Base-by-base conservation (phyloP, 2,113 vertebrate species). In the Capreolus pygargus region DNA sequence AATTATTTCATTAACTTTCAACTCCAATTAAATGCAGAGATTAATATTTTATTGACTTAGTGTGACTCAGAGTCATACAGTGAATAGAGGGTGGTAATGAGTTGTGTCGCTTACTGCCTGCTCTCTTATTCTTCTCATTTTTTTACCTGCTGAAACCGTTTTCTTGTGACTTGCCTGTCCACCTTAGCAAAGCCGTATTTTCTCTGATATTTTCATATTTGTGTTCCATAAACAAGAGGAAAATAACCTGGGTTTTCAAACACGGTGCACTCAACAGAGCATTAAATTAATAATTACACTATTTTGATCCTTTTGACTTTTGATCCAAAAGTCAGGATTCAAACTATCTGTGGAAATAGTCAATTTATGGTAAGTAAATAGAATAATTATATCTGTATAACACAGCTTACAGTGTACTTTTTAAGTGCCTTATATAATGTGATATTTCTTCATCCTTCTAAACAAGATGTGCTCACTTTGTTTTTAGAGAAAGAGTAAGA, bases 1-100 rank as follows among this genome's bases (percentile, higher is more conserved):
- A 58, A 84, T 78, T 76, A 60, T 39, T 52, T 95, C 28, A 86
- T 79, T 94, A 85, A 83, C 82, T 92, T 95, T 91, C n/a, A 89
- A 67, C 25, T 74, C 61, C 16, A 78, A 0, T 74, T 94, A 91
- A 87, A 78, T 86, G 27, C 28, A 17, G 45, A 43, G 64, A 16
- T 91, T 87, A 78, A 43, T 78, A 50, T 70, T 94, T 55, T n/a
- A 36, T 85, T 82, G 36, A 55, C 33, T 78, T 85, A 23, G 0
- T 86, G 4, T 16, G 67, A 61, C 30, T 89, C 52, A 54, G 3
- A 33, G n/a, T 45, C 67, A 27, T 33, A 50, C 17, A 16, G 1
- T 54, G 28, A 92, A 36, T 52, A 2, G 50, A 61, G 21, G 25
- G 7, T 52, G 2, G 28, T 30, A 82, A 43, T 83, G 7, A 15